These are phyloP conservation scores for Myotis vivesi DNA, from an alignment of 2,797 vertebrate genomes.

Conservation along the genomic window DNA sequence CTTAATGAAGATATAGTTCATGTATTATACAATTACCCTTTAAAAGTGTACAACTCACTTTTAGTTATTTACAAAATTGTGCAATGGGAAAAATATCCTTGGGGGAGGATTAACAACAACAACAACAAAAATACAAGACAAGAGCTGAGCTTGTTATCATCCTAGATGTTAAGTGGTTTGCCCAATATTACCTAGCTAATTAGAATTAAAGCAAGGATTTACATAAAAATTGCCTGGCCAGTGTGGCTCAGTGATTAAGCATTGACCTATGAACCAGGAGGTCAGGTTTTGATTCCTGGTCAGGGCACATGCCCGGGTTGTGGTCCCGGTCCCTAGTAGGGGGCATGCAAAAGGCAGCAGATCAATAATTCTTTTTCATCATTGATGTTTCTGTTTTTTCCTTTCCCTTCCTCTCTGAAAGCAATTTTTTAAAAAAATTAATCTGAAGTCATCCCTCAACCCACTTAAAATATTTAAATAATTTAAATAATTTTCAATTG, in stretches of 20 bases:
- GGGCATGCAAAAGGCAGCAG: too few species aligned
- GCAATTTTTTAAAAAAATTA: background rate
- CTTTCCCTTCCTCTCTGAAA: too few species aligned
- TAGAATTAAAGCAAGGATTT: constrained; percentile 4
- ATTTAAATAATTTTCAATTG: background rate
- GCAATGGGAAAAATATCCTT: background rate
- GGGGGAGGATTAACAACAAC: too few species aligned
- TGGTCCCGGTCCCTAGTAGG: too few species aligned
- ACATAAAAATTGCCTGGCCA: background rate
- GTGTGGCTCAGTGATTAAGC: too few species aligned
- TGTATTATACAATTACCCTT: background rate
- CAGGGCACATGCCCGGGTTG: too few species aligned
- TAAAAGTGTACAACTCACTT: background rate
- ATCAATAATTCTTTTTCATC: too few species aligned
- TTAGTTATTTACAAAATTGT: background rate
- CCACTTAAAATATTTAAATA: constrained; percentile 35
- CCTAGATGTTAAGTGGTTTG: background rate
- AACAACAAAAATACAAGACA: background rate
- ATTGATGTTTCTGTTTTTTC: too few species aligned
- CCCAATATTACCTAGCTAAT: background rate
- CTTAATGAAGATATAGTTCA: background rate
- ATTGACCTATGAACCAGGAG: too few species aligned
- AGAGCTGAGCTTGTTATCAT: background rate
- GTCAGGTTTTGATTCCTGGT: too few species aligned
- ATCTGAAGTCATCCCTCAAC: background rate